Percentiles rank a stretch among this genome's conserved stretches.
These are phyloP conservation scores for Leptinotarsa juncta DNA, from an alignment of 2,888 invertebrate genomes.

Conservation along the genomic window DNA sequence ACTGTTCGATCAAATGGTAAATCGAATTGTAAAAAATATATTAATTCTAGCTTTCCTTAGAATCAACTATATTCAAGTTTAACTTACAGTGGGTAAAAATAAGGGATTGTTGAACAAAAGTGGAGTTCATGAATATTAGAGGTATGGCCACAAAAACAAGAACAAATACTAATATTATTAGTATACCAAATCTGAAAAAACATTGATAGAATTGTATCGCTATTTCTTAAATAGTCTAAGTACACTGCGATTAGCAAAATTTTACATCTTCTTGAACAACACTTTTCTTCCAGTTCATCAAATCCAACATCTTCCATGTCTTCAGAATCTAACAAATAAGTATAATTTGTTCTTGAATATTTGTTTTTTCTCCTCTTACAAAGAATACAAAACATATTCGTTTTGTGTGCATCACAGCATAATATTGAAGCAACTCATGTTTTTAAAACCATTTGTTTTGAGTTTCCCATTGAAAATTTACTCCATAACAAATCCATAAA, in stretches of 20 bases:
- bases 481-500: no score
- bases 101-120: slow-evolving; percentile 74
- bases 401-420: not conserved
- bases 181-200: slow-evolving; percentile 45
- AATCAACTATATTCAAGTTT: not conserved
- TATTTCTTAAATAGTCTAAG: slow-evolving; percentile 23
- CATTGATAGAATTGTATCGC: slow-evolving; percentile 3
- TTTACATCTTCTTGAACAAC: slow-evolving; percentile 33
- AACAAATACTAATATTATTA: slow-evolving; percentile 65
- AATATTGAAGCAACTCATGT: no score
- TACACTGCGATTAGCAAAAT: slow-evolving; percentile 33
- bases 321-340: slow-evolving; percentile 44
- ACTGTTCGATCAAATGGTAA: no score
- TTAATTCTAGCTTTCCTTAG: no score
- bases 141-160: slow-evolving; percentile 77
- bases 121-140: slow-evolving; percentile 77
- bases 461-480: not conserved
- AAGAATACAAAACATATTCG: not conserved
- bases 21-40: no score
- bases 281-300: slow-evolving; percentile 33
- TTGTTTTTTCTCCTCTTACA: not conserved
- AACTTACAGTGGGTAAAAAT: slow-evolving; percentile 82
- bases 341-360: not conserved
- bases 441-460: not conserved
- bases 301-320: slow-evolving; percentile 40